phyloP scores from a whole-genome alignment of 1,140 invertebrate species.

The Araneus ventricosus region DNA sequence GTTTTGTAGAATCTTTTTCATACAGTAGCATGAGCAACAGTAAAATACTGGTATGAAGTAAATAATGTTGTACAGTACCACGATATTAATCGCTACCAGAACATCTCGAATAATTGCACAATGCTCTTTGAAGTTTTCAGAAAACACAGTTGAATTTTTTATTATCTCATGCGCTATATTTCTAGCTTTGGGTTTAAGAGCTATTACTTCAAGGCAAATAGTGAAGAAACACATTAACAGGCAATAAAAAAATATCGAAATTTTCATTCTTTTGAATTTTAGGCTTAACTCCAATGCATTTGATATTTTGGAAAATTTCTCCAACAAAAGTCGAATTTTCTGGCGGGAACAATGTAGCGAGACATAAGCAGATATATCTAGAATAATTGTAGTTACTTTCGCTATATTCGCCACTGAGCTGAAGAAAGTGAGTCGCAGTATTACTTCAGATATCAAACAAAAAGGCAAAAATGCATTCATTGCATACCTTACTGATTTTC shows the following conservation, averaged over 20 bases:
- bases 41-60: neutral
- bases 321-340: neutral
- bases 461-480: no score
- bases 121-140: neutral
- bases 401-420: no score
- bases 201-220: neutral
- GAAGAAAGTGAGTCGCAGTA: no score
- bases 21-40: neutral
- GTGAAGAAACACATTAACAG: neutral
- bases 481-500: no score
- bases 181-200: neutral
- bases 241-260: neutral
- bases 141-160: neutral
- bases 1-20: neutral
- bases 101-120: neutral
- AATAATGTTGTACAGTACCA: neutral
- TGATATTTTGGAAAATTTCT: neutral
- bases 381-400: no score
- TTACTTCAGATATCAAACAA: no score
- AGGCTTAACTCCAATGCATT: neutral
- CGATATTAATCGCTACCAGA: neutral
- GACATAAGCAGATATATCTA: no score
- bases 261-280: neutral
- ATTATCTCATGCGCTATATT: neutral
- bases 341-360: neutral